These are phyloP conservation scores for Chaunax sp. DNA, from an alignment of 2,797 vertebrate genomes.

Conservation along the genomic window DNA sequence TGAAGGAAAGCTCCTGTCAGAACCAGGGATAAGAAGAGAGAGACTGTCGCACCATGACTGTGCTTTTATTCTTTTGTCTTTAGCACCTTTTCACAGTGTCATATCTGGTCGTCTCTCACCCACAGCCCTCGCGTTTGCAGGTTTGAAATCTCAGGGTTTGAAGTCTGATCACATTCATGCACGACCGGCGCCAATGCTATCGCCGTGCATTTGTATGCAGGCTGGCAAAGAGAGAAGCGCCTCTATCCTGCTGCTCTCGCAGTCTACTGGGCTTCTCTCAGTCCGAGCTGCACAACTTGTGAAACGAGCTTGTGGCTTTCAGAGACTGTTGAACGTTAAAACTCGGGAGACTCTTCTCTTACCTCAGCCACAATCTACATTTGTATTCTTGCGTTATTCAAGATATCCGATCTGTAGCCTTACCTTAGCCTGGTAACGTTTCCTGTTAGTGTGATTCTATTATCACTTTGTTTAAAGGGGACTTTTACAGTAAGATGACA, in stretches of 20 bases:
- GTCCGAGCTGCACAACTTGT: constrained; percentile 26
- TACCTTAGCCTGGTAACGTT: too few species aligned
- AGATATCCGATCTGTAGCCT: too few species aligned
- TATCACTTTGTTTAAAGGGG: too few species aligned
- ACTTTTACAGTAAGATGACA: too few species aligned
- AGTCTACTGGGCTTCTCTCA: constrained; percentile 43
- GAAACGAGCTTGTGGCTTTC: constrained; percentile 28
- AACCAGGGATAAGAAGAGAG: not conserved
- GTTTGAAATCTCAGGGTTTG: constrained; percentile 48
- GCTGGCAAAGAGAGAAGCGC: constrained; percentile 25
- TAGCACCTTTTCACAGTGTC: constrained; percentile 10
- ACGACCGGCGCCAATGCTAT: constrained; percentile 32
- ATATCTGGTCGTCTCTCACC: not conserved
- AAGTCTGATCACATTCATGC: constrained; percentile 68
- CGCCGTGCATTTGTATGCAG: constrained; percentile 61
- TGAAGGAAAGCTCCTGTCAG: constrained; percentile 2
- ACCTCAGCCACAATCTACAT: not conserved
- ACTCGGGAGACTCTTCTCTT: not conserved
- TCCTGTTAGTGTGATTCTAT: too few species aligned
- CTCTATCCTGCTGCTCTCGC: constrained; percentile 41
- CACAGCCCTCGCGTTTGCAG: constrained; percentile 5
- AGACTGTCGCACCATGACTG: not conserved
- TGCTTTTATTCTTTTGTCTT: too few species aligned
- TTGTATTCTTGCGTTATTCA: too few species aligned
- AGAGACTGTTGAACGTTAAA: constrained; percentile 11